Evolutionary conservation across 2,888 invertebrate species (phyloP), one percentile per base, ranked within the genome.

Genomic region (Sylvicola fuscatus): DNA sequence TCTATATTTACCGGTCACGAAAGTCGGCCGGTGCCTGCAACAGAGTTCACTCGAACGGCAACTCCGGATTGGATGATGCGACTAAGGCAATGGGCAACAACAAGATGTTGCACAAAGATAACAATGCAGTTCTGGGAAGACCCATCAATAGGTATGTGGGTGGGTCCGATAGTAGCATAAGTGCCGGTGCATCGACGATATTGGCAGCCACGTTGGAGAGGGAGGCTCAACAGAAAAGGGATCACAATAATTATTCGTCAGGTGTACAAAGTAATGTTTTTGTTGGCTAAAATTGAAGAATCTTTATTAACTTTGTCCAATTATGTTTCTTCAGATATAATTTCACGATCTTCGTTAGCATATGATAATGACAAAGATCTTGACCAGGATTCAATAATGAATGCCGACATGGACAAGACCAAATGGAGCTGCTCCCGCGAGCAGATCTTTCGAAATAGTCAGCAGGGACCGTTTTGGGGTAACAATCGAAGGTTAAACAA

Each of bases 1-100:
- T 72, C 36, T 83, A 84, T 55, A 81, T 86, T 48, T 78, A 76
- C 48, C 75, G 72, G 51, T 70, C 69, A 69, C 56, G 53, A 39
- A 51, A 49, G 33, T 50, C 52, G 36, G 42, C 40, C 12, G 49
- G 50, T 12, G 47, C 47, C 2, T 43, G 53, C 8, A 59, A 58
- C 42, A 49, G 58, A 12, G 52, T 59, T 7, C 57, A 58, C 39
- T 58, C 52, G 35, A 29, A 13, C 14, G n/a, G 13, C 12, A 8
- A n/a, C 5, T 14, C 29, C n/a, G 49, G 50, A 3, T 12, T 38
- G 11, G 37, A 40, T 27, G 26, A 14, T 14, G 8, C 14, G 6
- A 40, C 40, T 17, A 38, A 38, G 30, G 13, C 38, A 32, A 32
- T 28, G 14, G 47, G 47, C 16, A 51, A 52, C 14, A 54, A 52